These are phyloP conservation scores for Eupithecia exiguata DNA, from an alignment of 2,888 invertebrate species.

Conservation along the genomic window DNA sequence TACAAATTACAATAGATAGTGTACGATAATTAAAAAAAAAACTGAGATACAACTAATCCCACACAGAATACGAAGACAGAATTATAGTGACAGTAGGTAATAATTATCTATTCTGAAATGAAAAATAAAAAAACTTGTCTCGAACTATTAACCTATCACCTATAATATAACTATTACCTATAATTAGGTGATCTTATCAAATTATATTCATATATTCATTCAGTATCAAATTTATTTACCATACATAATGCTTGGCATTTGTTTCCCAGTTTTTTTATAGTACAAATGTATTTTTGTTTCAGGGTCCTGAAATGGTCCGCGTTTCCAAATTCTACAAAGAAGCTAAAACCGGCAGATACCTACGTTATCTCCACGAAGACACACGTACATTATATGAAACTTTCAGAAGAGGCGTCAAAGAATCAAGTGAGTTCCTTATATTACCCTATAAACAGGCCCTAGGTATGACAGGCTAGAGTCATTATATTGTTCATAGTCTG, in stretches of 20 bases:
- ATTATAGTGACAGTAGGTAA: background rate
- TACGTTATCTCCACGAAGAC: constrained; percentile 93
- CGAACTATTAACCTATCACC: background rate
- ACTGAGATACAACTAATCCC: background rate
- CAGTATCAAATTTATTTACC: background rate
- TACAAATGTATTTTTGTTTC: constrained; percentile 65
- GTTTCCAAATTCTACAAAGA: constrained; percentile 96
- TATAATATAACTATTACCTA: no score
- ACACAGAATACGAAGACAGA: background rate
- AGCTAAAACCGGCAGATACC: constrained; percentile 93
- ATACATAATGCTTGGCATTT: background rate
- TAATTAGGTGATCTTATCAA: background rate
- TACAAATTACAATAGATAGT: background rate
- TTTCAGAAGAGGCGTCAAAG: constrained; percentile 95
- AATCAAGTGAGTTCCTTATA: constrained; percentile 85
- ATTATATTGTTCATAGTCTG: background rate
- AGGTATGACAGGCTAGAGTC: background rate
- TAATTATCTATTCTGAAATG: background rate
- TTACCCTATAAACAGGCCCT: background rate
- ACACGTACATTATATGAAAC: constrained; percentile 94
- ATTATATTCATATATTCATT: no score
- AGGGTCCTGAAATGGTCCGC: constrained; percentile 95
- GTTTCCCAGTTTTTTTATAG: background rate
- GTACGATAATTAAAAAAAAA: background rate
- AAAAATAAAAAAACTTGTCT: background rate